A percentile compares a stretch with the other conserved stretches of the same genome.
Conservation (phyloP, 1,140 invertebrate genomes). For the Heliconius congener region DNA sequence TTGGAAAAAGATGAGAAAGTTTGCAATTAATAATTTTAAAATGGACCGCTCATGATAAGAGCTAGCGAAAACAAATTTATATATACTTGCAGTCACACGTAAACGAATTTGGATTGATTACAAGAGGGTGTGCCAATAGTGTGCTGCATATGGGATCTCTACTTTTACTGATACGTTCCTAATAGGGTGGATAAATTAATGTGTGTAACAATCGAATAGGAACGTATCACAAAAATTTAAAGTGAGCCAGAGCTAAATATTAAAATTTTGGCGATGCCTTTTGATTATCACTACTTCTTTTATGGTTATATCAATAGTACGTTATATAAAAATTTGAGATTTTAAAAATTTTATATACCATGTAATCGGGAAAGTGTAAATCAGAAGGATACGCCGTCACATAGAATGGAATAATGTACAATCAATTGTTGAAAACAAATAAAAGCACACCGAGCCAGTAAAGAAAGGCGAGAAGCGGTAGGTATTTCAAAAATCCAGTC, state of each 20-base stretch:
- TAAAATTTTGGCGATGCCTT: constrained; percentile 34
- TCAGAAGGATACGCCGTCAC: constrained; percentile 42
- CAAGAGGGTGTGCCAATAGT: constrained; percentile 36
- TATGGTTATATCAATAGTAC: constrained; percentile 24
- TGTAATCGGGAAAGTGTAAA: constrained; percentile 35
- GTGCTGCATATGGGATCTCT: constrained; percentile 26
- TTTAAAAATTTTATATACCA: not conserved
- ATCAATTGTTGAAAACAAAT: constrained; percentile 59
- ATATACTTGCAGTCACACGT: constrained; percentile 30
- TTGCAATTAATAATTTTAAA: not conserved
- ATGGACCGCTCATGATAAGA: constrained; percentile 16
- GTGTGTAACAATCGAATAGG: constrained; percentile 26
- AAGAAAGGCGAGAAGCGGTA: constrained; percentile 76
- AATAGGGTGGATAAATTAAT: constrained; percentile 1
- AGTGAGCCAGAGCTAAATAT: constrained; percentile 50
- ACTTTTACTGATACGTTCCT: constrained; percentile 32
- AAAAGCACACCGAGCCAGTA: constrained; percentile 79
- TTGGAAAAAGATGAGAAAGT: not conserved
- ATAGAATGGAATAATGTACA: constrained; percentile 45
- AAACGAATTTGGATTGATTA: constrained; percentile 23
- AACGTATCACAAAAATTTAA: constrained; percentile 17
- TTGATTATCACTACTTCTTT: constrained; percentile 31
- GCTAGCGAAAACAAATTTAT: not conserved
- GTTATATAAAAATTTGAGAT: not conserved
- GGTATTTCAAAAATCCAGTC: constrained; percentile 77